Base-by-base conservation (phyloP, 2,888 invertebrate species). In the Tromatobia lineatoria region DNA sequence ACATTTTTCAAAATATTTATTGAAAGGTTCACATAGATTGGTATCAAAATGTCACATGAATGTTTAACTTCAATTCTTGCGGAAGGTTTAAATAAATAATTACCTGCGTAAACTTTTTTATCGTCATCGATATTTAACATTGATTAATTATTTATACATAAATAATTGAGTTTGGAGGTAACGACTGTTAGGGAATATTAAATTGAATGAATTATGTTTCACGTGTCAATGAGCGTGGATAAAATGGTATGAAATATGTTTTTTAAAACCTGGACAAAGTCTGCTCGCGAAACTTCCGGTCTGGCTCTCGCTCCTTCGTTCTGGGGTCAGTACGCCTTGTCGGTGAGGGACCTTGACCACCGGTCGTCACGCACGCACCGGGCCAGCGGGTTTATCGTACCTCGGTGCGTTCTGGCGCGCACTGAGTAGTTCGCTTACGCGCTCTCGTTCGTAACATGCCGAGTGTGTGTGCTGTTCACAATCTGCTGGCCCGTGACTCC, bases 281-380 rank as follows among this genome's bases (percentile, higher is more conserved):
- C 34, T 70, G 70, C 38, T 54, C 54, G 52, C 11, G 18, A 61
- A 50, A 15, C 64, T 85, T 82, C 82, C 85, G 74, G 78, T 74
- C 34, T 66, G 13, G 29, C 38, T 69, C 54, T 67, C n/a, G 11
- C 47, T 67, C 38, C 59, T 47, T 79, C 61, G 18, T 20, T 74
- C 74, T 64, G 76, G 83, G 83, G 79, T 83, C 85, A 77, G 80
- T 80, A 82, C 80, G 73, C 80, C 74, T 66, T n/a, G 85, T 6
- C 61, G 57, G 61, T 50, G 66, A 42, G 80, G 20, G 83, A 83
- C 87, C 87, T 86, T 86, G 87, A 87, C 82, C 87, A 86, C 81
- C 69, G 83, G 38, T 82, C 78, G 79, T 85, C 82, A 85, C 82
- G 84, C 82, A 75, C 78, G 81, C 84, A 81, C 78, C 84, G 81